Conservation (phyloP, 2,888 invertebrate species). For the Rhorus exstirpatorius region DNA sequence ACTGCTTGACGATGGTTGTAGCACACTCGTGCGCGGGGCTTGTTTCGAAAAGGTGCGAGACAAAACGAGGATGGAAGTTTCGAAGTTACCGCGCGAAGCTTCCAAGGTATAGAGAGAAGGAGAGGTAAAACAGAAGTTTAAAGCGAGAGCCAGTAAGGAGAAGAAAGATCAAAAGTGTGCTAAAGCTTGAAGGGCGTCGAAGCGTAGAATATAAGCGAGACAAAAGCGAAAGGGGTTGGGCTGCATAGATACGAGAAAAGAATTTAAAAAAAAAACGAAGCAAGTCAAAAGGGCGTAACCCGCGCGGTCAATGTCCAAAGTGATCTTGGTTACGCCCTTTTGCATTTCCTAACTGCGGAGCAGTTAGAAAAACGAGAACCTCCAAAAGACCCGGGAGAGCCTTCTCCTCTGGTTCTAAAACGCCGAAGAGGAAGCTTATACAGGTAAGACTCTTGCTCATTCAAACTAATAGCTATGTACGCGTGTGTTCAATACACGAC, state of each 20-base stretch:
- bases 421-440: constrained; percentile 33
- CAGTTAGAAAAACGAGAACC: constrained; percentile 27
- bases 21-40: background rate
- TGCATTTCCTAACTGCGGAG: background rate
- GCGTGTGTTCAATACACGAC: constrained; percentile 10
- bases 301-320: background rate
- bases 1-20: too few species aligned
- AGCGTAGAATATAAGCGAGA: constrained; percentile 22
- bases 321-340: background rate
- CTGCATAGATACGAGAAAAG: background rate
- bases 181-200: constrained; percentile 20
- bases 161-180: constrained; percentile 40
- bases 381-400: constrained; percentile 18
- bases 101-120: too few species aligned
- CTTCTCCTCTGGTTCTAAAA: constrained; percentile 26
- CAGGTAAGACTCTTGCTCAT: constrained; percentile 45
- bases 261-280: constrained; percentile 1
- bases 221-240: constrained; percentile 3
- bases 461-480: constrained; percentile 35
- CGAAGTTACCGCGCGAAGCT: constrained; percentile 12
- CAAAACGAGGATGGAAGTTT: background rate
- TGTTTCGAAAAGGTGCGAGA: constrained; percentile 28
- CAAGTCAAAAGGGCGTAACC: constrained; percentile 4
- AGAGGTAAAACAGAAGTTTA: constrained; percentile 22
- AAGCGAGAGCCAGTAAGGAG: constrained; percentile 6